Percentiles rank a stretch among this genome's conserved stretches.
Evolutionary conservation across 1,140 invertebrate genomes (phyloP).

Genomic region (Caenorhabditis brenneri): DNA sequence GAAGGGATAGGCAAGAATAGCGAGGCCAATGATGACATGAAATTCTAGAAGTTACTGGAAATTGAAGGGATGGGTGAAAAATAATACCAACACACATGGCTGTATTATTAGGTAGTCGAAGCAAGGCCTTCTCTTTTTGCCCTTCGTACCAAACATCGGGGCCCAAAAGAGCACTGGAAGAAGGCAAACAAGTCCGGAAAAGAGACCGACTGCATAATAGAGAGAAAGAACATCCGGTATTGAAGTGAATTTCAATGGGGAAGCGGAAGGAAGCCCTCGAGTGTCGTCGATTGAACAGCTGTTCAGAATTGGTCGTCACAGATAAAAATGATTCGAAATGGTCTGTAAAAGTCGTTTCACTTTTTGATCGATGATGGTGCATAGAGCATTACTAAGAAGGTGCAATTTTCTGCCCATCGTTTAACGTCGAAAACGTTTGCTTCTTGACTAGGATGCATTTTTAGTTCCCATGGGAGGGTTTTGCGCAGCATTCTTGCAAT

Average conservation of each 20-base stretch:
- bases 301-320: neutral
- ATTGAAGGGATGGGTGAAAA: slow-evolving; percentile 29
- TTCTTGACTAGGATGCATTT: slow-evolving; percentile 3
- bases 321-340: neutral
- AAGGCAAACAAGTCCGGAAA: neutral
- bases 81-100: slow-evolving; percentile 2
- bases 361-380: neutral
- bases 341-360: neutral
- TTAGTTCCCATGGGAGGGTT: neutral
- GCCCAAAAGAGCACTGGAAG: neutral
- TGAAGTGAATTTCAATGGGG: neutral
- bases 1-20: neutral
- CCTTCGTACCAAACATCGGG: neutral
- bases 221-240: neutral
- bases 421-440: slow-evolving; percentile 32
- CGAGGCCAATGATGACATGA: neutral
- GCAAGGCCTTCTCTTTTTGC: neutral
- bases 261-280: neutral
- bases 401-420: slow-evolving; percentile 14
- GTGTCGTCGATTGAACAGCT: neutral
- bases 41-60: slow-evolving; percentile 40
- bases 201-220: neutral
- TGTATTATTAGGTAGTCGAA: neutral
- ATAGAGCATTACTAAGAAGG: neutral
- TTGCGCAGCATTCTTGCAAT: neutral